phyloP scores from a whole-genome alignment of 1,140 invertebrate genomes.

The Phenacoccus solenopsis region DNA sequence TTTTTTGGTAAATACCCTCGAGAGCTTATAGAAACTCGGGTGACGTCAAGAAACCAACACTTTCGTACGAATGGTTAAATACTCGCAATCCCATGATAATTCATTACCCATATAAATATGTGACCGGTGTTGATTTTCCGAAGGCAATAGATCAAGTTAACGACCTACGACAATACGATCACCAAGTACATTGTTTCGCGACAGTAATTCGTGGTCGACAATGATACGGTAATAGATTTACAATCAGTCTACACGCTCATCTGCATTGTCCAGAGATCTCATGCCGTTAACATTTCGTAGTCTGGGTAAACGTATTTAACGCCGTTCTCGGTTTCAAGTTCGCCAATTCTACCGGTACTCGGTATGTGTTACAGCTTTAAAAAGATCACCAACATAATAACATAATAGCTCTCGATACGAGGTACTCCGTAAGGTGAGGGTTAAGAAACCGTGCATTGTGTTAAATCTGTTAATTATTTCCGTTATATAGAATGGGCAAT shows the following conservation, averaged over 20 bases:
- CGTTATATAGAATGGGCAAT: slow-evolving; percentile 13
- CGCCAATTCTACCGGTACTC: not conserved
- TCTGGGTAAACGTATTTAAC: not conserved
- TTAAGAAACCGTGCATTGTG: slow-evolving; percentile 11
- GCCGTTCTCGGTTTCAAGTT: slow-evolving; percentile 10
- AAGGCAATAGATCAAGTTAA: too few species aligned
- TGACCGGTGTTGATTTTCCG: too few species aligned
- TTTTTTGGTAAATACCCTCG: too few species aligned
- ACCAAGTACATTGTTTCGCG: not conserved
- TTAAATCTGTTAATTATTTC: slow-evolving; percentile 17
- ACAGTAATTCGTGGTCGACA: not conserved
- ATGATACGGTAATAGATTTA: not conserved
- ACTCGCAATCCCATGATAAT: too few species aligned
- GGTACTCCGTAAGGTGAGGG: slow-evolving; percentile 10
- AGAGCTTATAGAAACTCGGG: too few species aligned
- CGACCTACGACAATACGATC: not conserved
- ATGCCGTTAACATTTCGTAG: not conserved
- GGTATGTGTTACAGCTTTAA: not conserved
- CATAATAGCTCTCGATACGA: not conserved
- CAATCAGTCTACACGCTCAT: not conserved
- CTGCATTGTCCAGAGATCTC: not conserved
- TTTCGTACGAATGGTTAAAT: too few species aligned
- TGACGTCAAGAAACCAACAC: too few species aligned
- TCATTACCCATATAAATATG: too few species aligned
- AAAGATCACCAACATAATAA: slow-evolving; percentile 1